Conservation (phyloP, 1,140 invertebrate genomes). For the Orchestia grillus region DNA sequence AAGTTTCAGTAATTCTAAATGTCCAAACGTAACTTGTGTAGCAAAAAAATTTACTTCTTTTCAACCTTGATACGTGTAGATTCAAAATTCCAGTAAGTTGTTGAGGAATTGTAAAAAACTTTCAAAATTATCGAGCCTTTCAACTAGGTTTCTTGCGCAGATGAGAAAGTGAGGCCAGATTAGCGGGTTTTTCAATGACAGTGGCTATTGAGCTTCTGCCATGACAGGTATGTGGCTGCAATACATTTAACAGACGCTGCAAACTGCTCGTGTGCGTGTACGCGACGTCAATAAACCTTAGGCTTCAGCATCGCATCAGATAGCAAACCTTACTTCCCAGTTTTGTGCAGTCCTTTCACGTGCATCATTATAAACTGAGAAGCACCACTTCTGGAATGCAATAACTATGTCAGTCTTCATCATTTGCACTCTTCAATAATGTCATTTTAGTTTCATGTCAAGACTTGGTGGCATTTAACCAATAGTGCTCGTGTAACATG, state of each 20-base stretch:
- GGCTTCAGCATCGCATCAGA: background rate
- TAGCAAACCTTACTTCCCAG: background rate
- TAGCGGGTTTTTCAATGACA: background rate
- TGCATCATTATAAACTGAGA: background rate
- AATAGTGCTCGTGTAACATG: background rate
- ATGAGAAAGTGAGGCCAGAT: too few species aligned
- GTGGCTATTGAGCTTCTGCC: background rate
- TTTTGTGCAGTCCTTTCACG: background rate
- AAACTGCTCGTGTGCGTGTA: background rate
- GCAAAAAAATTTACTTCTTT: too few species aligned
- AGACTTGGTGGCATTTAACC: background rate
- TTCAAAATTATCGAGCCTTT: background rate
- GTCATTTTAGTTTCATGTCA: background rate
- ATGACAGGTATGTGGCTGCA: background rate
- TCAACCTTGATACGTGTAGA: too few species aligned
- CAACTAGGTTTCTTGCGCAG: background rate
- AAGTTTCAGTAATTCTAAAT: too few species aligned
- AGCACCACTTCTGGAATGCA: background rate
- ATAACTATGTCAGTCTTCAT: background rate
- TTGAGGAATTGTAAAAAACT: too few species aligned
- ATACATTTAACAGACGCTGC: background rate
- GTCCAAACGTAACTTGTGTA: too few species aligned
- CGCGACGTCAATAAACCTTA: too few species aligned
- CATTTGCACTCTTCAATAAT: background rate
- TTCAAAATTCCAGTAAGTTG: too few species aligned